Evolutionary conservation across 2,113 vertebrate species (phyloP), one percentile per base, ranked within the genome.

Genomic region (Zosterops hypoxanthus): DNA sequence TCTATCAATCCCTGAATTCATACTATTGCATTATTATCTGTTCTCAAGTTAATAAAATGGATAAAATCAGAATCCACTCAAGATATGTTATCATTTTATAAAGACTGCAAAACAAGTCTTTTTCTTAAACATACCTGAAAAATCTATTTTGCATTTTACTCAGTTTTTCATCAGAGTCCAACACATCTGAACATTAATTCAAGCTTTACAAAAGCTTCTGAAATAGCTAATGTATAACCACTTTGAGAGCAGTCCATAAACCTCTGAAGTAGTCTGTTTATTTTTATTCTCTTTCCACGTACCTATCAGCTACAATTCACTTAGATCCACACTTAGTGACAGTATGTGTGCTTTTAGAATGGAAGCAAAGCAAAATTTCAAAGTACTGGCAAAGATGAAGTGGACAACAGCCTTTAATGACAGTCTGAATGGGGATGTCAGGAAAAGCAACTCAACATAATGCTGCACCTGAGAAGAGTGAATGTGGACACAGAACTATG

Each of bases 211-310:
- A 42, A 66, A 60, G 24, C 55, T 69, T 82, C 26, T 63, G 39
- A 83, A 93, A 91, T 22, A 85, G 55, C 42, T 80, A 50, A 55
- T 6, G 33, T 28, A 65, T 47, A 90, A 53, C 21, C n/a, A 66
- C 25, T 85, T 36, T 16, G 63, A 83, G 33, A 77, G 56, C 17
- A 90, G 60, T 70, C 31, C 34, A 81, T 28, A 83, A 60, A 73
- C 26, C 23, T 77, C 46, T 72, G 28, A 84, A 94, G 83, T 29
- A 29, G 28, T 75, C 69, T 83, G 63, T 64, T 94, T 94, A 70
- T 86, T 78, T 81, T 78, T 42, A 55, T 47, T 83, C 65, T 81
- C 39, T 60, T 68, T 69, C 55, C 28, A 36, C 17, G 26, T 31
- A 81, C 57, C 44, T 47, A 55, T 41, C 56, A 70, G 41, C 52